Base-by-base conservation (phyloP, 2,113 vertebrate species). In the Apodemus speciosus region DNA sequence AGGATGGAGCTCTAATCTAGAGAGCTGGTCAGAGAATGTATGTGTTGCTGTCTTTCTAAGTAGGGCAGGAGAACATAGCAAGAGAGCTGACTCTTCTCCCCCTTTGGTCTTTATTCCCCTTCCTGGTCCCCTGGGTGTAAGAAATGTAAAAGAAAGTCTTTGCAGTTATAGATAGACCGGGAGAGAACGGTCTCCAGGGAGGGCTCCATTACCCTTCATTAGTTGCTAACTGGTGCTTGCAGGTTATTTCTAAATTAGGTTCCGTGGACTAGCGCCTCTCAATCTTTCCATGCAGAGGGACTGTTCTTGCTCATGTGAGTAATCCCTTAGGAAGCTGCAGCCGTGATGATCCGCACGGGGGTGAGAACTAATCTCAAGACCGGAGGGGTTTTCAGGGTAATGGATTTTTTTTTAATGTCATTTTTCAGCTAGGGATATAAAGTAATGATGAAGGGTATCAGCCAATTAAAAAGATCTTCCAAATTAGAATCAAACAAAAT, bases 181-280 rank as follows among this genome's bases (percentile, higher is more conserved):
- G 49, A 94, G 49, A 94, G 40, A 91, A 32, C n/a, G 23, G 15
- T 88, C 93, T 80, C 73, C 72, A 64, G 73, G 9, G 91, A 97
- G 53, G 53, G 13, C 91, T 88, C 93, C 62, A 66, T 23, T 95
- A 96, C 91, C 94, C 32, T 95, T 96, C 90, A 75, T 86, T 93
- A 94, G 14, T 73, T 11, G 3, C 90, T 93, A 88, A 80, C 93
- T 87, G 18, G 76, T 60, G n/a, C 97, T 88, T 68, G 40, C 73
- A 96, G 85, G 83, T 91, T 95, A 83, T 68, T 90, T 92, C 95
- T 95, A 96, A 97, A 94, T 92, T 92, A 93, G 58, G 91, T 89
- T 62, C 25, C 4, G 77, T 71, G 92, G 93, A 87, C 93, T 0
- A 1, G 32, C 58, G 92, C 77, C 62, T 87, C 95, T 95, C 83